Evolutionary conservation across 1,140 invertebrate species (phyloP), one percentile per base, ranked within the genome.

Genomic region (Chelonus insularis): DNA sequence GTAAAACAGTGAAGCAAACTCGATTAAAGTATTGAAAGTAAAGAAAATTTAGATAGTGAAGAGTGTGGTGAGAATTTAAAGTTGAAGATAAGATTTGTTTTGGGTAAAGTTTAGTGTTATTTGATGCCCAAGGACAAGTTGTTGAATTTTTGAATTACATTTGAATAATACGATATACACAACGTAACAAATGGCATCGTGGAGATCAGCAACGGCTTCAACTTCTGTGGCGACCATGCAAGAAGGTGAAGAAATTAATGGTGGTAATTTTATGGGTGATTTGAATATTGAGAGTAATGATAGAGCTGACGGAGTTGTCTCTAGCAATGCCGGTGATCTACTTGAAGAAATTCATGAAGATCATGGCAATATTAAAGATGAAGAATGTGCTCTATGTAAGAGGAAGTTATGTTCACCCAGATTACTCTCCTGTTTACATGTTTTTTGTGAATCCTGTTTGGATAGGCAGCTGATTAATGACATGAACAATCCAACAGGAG

Each of bases 341-440:
- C 25, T 34, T 16, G 47, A 20, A 11, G 47, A 29, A 20, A 45
- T 16, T 32, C 6, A 0, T 25, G 32, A 39, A 48, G 50, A 11
- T 16, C 25, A 57, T 43, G 47, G 62, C 1, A 72, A 65, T 14
- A 52, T 68, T 1, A 70, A 70, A 0, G 50, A 45, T 20, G 71
- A 80, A 37, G 71, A 71, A n/a, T 82, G 79, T 50, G 62, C 68
- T 68, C 72, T 81, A 77, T 91, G 79, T 73, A 86, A 86, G 65
- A 86, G 88, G 71, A 90, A 89, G 68, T 82, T 92, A 65, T 87
- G 85, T 70, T 86, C 86, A 71, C 94, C 95, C 41, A 87, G 94
- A 66, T 89, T 96, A 37, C 84, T 98, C 64, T 88, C 89, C 64
- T 98, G 95, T 80, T 85, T 97, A 68, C 95, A 97, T 83, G 92